These are phyloP conservation scores for Scaptomyza graminum DNA, from an alignment of 1,140 invertebrate genomes.

Conservation along the genomic window DNA sequence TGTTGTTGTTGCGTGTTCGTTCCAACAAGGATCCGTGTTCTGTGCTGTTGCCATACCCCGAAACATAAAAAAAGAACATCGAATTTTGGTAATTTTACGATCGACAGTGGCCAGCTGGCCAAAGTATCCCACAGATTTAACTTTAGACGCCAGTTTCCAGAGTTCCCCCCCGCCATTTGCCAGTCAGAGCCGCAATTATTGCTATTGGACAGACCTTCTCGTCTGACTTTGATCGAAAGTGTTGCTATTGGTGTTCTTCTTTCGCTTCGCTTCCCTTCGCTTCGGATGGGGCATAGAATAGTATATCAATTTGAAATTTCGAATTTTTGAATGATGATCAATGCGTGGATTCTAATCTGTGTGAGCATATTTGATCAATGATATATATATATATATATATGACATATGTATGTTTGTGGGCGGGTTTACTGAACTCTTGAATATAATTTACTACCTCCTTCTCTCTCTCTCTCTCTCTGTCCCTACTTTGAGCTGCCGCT, in stretches of 20 bases:
- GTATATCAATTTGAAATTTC: conserved; percentile 47
- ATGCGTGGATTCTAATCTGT: conserved; percentile 31
- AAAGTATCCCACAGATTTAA: conserved; percentile 24
- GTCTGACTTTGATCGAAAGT: conserved; percentile 66
- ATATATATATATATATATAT: no score
- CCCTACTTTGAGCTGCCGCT: conserved; percentile 10
- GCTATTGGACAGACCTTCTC: conserved; percentile 15
- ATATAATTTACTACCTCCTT: neutral
- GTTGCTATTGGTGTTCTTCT: conserved; percentile 17
- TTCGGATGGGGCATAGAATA: neutral
- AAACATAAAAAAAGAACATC: conserved; percentile 28
- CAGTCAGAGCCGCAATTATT: neutral
- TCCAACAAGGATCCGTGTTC: conserved; percentile 42
- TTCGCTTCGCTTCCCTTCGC: neutral
- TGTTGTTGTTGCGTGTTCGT: conserved; percentile 39
- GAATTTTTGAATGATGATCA: conserved; percentile 56
- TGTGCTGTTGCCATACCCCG: conserved; percentile 21
- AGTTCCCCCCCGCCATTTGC: neutral
- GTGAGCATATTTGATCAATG: neutral
- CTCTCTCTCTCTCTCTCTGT: conserved; percentile 14
- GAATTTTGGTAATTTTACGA: conserved; percentile 62
- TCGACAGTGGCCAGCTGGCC: conserved; percentile 40
- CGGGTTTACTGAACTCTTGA: conserved; percentile 39
- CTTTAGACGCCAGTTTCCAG: conserved; percentile 3
- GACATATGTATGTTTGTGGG: conserved; percentile 42